Base-by-base conservation (phyloP, 2,797 vertebrate genomes). In the Bradypodion pumilum region DNA sequence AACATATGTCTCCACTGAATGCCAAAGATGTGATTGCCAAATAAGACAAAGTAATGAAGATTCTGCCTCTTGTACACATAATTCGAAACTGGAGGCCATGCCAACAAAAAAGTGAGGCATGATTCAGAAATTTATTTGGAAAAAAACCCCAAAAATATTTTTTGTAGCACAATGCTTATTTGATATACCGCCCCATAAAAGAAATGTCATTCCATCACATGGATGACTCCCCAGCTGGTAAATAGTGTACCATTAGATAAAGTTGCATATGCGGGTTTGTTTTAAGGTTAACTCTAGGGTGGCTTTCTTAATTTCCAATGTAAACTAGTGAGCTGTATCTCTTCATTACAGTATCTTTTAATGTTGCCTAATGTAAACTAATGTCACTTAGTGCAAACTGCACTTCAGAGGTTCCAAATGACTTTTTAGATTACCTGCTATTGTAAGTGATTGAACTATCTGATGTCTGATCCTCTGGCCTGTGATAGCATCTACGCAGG, bases 1-100 rank as follows among this genome's bases (percentile, higher is more conserved):
- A 95, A 94, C 95, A 96, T 95, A 95, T 95, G 95, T 89, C 91
- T 94, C 92, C 91, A 83, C 80, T 91, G 94, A 94, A 86, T 74
- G 85, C 85, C 88, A 88, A 91, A 86, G 85, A 90, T 75, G 85
- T 91, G 92, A 85, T 91, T 94, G 91, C 93, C 92, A 94, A 93
- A 93, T 83, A 85, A 90, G 85, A 90, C 88, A 94, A 92, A 62
- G 90, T 92, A 78, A 75, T 91, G 94, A 89, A 89, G 80, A 85
- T 88, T 84, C 90, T 76, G 81, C 78, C 91, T 75, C 88, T 94
- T 88, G 81, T 44, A 91, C 93, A 90, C 80, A n/a, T 2, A 89
- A 80, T 86, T 5, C 83, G 76, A 82, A 76, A 74, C 90, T 88
- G 72, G 63, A 89, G 46, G 85, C 66, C 75, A 85, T 78, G 87